Base-by-base conservation (phyloP, 2,888 invertebrate genomes). In the Helleia helle region DNA sequence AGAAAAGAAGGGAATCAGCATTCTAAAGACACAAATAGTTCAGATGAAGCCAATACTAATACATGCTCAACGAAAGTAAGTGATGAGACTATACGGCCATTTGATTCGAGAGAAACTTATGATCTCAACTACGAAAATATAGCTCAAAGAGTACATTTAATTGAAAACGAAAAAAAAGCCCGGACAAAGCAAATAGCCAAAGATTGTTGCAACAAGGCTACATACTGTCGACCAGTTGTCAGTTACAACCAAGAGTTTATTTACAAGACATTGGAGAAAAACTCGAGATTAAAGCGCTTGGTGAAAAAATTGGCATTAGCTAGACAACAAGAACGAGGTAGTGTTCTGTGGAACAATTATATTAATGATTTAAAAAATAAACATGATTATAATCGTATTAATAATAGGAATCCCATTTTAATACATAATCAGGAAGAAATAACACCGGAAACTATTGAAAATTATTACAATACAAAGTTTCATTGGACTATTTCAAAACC, bases 351-450 rank as follows among this genome's bases (percentile, higher is more conserved):
- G 71, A 70, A 73, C 45, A 73, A 69, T 40, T 75, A 68, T 31
- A 70, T 81, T n/a, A 70, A 71, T 28, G 55, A 65, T 25, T 52
- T 76, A 24, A 71, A 66, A 45, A 66, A 58, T 41, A 77, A 65
- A 50, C 66, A 74, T 37, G 41, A 39, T 4, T 18, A 15, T 8
- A 40, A 14, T 28, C 6, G 5, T 3, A 36, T 15, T 44, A 48
- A 48, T 36, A 42, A 46, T 12, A 22, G 38, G 12, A 7, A n/a
- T n/a, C n/a, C n/a, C n/a, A 11, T 22, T 9, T n/a, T 8, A 8
- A 24, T n/a, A 6, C n/a, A 11, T 13, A 18, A 22, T 29, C 31
- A 4, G 36, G 9, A 43, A 15, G 29, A 28, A 11, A 14, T 44
- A 1, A 37, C 47, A 11, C 37, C 52, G 12, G 51, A 59, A 34